Conservation (phyloP, 53 echinoderm and acorn worm species). For the Antedon mediterranea region DNA sequence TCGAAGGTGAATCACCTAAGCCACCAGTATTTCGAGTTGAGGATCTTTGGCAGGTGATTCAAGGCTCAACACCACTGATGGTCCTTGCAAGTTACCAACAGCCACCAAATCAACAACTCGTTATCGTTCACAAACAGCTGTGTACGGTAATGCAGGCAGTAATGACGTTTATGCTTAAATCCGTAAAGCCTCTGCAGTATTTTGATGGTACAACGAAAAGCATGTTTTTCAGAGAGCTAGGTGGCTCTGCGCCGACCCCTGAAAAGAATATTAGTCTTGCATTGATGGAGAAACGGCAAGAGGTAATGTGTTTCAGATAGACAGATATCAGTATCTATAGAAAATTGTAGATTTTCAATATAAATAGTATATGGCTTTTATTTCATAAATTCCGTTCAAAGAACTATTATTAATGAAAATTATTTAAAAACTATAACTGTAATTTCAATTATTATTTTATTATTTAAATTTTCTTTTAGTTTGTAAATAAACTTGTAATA, state of each 20-base stretch:
- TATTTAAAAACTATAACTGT: too few relatives aligned
- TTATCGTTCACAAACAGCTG: slow-evolving; percentile 84
- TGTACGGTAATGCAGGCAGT: slow-evolving; percentile 80
- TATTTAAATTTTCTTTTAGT: slow-evolving; percentile 23
- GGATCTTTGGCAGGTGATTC: slow-evolving; percentile 78
- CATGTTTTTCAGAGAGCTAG: neutral
- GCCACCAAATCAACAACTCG: slow-evolving; percentile 65
- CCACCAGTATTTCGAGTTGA: slow-evolving; percentile 70
- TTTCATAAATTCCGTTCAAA: too few relatives aligned
- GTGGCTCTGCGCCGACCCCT: neutral
- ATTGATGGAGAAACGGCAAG: slow-evolving; percentile 41
- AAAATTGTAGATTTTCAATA: too few relatives aligned
- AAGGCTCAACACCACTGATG: slow-evolving; percentile 78
- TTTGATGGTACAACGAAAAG: neutral
- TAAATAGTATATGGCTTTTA: too few relatives aligned
- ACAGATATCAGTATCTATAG: too few relatives aligned
- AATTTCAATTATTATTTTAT: too few relatives aligned
- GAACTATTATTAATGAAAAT: too few relatives aligned
- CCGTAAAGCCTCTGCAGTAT: slow-evolving; percentile 34
- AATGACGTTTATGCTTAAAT: slow-evolving; percentile 64
- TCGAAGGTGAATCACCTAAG: slow-evolving; percentile 60
- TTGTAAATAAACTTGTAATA: slow-evolving; percentile 41
- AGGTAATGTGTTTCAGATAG: slow-evolving; percentile 31
- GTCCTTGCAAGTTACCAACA: slow-evolving; percentile 75
- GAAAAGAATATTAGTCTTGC: slow-evolving; percentile 5